These are phyloP conservation scores for Lycia hirtaria DNA, from an alignment of 2,888 invertebrate species.

Conservation along the genomic window DNA sequence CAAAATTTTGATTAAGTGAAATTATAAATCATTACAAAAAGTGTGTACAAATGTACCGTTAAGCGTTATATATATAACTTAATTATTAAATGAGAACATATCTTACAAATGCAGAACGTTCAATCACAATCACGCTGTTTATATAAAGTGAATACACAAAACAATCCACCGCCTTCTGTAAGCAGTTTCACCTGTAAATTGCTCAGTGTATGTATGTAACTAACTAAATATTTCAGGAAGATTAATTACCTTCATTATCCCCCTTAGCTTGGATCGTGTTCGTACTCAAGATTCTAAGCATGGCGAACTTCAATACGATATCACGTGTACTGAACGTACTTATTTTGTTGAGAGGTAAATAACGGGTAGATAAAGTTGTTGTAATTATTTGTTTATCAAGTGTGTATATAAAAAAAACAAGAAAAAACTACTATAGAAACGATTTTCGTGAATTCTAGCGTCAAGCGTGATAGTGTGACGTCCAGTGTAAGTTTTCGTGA, in stretches of 20 bases:
- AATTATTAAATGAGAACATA: background rate
- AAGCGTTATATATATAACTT: no score
- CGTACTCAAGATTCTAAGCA: slow-evolving; percentile 16
- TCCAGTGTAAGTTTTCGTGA: no score
- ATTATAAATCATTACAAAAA: no score
- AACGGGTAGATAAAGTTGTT: background rate
- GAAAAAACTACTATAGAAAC: no score
- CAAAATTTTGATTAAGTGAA: no score
- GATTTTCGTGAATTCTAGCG: no score
- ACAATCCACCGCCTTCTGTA: slow-evolving; percentile 14
- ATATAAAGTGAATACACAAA: background rate
- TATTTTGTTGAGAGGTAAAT: background rate
- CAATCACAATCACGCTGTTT: slow-evolving; percentile 1
- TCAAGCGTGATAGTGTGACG: no score
- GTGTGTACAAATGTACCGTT: no score
- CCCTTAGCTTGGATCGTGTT: slow-evolving; percentile 30
- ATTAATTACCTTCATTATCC: slow-evolving; percentile 49
- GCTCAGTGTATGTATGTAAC: slow-evolving; percentile 29
- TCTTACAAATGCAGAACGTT: background rate
- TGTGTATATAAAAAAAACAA: background rate
- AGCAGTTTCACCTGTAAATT: slow-evolving; percentile 34
- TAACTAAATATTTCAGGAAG: slow-evolving; percentile 37
- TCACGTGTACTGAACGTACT: background rate
- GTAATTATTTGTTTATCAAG: no score
- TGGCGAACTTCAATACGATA: slow-evolving; percentile 6